Percentiles rank a stretch among this genome's conserved stretches.
phyloP scores from a whole-genome alignment of 1,140 invertebrate genomes.

The Akabosia matsudoensis region DNA sequence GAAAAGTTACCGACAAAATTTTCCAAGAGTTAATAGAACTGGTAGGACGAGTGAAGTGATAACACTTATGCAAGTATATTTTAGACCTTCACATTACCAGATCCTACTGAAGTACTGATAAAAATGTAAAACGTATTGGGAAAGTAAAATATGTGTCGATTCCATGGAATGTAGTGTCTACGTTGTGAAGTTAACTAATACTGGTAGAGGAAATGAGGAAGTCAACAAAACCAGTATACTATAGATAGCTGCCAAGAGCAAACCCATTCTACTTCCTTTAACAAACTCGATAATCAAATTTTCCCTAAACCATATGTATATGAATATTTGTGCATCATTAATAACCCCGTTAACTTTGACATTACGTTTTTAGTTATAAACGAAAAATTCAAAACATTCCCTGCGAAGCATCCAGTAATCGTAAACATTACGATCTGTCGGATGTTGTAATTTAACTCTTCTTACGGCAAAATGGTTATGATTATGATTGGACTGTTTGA shows the following conservation, averaged over 20 bases:
- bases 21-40: background rate
- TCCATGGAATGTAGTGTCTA: background rate
- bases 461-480: too few relatives aligned
- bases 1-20: background rate
- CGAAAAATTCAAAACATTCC: too few relatives aligned
- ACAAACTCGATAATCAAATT: background rate
- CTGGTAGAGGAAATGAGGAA: conserved; percentile 19
- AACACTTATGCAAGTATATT: background rate
- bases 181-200: background rate
- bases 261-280: conserved; percentile 30
- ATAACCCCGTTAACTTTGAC: too few relatives aligned
- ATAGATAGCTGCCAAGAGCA: conserved; percentile 45
- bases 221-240: conserved; percentile 11
- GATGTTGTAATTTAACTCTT: too few relatives aligned
- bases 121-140: background rate
- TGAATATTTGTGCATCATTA: too few relatives aligned
- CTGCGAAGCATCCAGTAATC: too few relatives aligned
- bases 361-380: too few relatives aligned
- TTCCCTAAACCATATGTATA: too few relatives aligned
- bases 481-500: too few relatives aligned
- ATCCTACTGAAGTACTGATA: background rate
- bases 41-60: background rate
- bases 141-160: conserved; percentile 22
- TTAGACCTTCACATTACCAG: background rate
- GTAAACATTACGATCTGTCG: too few relatives aligned